Evolutionary conservation across 1,140 invertebrate genomes (phyloP), one percentile per base, ranked within the genome.

Genomic region (Trichomalopsis sarcophagae): DNA sequence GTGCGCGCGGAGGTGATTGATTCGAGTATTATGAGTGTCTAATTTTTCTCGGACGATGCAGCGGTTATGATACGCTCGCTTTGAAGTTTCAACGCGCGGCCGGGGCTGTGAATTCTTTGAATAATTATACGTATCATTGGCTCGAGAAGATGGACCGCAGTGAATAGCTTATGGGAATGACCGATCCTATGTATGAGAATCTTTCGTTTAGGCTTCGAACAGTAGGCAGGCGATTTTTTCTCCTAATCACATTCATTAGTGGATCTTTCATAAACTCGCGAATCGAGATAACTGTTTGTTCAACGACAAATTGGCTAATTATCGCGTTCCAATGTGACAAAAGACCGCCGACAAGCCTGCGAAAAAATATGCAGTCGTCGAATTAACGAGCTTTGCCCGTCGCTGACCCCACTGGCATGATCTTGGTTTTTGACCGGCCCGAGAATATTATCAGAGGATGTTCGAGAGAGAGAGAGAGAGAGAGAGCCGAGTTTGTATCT

Each of bases 321-420:
- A 78, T 71, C 9, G 27, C 66, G 3, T 1, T 11, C 11, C 7
- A 27, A 23, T n/a, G 87, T 89, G 87, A 91, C 87, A 90, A 90
- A 91, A 90, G 89, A 89, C 86, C 87, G 47, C 47, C 47, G 47
- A 50, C 14, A 50, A 50, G 4, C 2, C 47, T 14, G 47, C 13
- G 47, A 50, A 17, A 14, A 50, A 50, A 17, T 13, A 50, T 4
- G 17, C 10, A 47, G 44, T 11, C 66, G 87, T 88, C 88, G 88
- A 91, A 92, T 92, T 92, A 92, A 92, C 90, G 89, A 90, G 87
- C 87, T 75, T 82, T 86, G 88, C 79, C 87, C 89, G 85, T 84
- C 81, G 73, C 44, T 90, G 90, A 90, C 90, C 90, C 86, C 87
- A 87, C 90, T 90, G 88, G 50, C 17, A 55, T 62, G 55, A 88